Evolutionary conservation across 2,888 invertebrate species (phyloP).

Genomic region (Mamestra brassicae): DNA sequence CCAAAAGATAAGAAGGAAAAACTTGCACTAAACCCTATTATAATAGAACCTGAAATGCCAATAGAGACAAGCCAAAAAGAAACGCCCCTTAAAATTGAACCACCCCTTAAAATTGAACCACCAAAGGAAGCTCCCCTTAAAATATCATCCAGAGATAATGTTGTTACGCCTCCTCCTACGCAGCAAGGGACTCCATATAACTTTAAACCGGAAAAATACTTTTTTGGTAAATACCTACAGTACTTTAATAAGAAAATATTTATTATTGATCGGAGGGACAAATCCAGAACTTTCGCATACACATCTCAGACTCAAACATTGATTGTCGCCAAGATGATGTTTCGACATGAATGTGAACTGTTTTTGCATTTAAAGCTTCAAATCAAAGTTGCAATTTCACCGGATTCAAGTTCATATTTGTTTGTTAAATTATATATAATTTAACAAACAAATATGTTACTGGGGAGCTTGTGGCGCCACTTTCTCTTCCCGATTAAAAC

Average conservation of each 20-base stretch:
- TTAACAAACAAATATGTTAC: not conserved
- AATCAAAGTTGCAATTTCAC: not conserved
- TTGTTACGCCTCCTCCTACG: not conserved
- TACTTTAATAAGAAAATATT: not conserved
- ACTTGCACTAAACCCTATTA: not conserved
- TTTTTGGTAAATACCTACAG: not conserved
- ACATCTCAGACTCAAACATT: not conserved
- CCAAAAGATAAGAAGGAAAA: not conserved
- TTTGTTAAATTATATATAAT: not conserved
- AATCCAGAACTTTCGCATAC: not conserved
- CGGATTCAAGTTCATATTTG: not conserved
- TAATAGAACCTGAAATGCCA: not conserved
- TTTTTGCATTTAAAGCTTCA: not conserved
- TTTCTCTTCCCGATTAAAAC: not conserved
- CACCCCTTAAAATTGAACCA: not conserved
- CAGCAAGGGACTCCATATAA: not conserved
- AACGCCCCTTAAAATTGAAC: not conserved
- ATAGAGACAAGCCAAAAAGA: not conserved
- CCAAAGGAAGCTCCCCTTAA: not conserved
- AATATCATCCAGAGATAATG: not conserved
- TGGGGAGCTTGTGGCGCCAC: not conserved
- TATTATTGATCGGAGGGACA: not conserved
- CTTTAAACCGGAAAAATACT: not conserved
- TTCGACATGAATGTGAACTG: too few relatives aligned
- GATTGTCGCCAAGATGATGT: not conserved